Evolutionary conservation across 1,140 invertebrate species (phyloP).

Genomic region (Scaptodrosophila lebanonensis): DNA sequence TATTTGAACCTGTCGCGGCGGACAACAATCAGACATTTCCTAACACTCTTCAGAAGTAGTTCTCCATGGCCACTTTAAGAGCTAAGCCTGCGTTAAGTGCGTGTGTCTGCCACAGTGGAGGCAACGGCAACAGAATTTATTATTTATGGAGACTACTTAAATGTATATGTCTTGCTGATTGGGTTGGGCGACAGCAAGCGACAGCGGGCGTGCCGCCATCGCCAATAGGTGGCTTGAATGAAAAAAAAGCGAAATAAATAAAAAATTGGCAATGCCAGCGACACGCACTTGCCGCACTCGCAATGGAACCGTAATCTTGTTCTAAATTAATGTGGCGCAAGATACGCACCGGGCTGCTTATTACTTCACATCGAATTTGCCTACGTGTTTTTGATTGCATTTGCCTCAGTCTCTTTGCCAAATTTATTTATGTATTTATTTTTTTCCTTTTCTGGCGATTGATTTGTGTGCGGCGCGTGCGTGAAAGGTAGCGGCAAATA

Average conservation of each 20-base stretch:
- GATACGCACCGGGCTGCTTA: slow-evolving; percentile 44
- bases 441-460: slow-evolving; percentile 33
- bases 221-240: slow-evolving; percentile 1
- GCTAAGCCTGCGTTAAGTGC: too few species aligned
- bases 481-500: slow-evolving; percentile 43
- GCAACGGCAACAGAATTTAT: slow-evolving; percentile 72
- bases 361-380: slow-evolving; percentile 67
- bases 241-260: background rate
- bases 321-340: slow-evolving; percentile 68
- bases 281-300: slow-evolving; percentile 32
- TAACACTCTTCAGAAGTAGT: too few species aligned
- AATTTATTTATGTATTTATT: slow-evolving; percentile 10
- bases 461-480: slow-evolving; percentile 48
- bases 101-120: too few species aligned
- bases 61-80: too few species aligned
- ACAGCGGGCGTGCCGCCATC: slow-evolving; percentile 53
- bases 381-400: slow-evolving; percentile 46
- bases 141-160: slow-evolving; percentile 66
- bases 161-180: slow-evolving; percentile 55
- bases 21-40: too few species aligned
- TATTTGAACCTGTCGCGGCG: too few species aligned
- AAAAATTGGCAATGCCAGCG: background rate
- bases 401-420: background rate
- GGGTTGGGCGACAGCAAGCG: slow-evolving; percentile 59
- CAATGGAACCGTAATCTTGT: slow-evolving; percentile 54